These are phyloP conservation scores for Helicorthomorpha holstii DNA, from an alignment of 1,140 invertebrate species.

Conservation along the genomic window DNA sequence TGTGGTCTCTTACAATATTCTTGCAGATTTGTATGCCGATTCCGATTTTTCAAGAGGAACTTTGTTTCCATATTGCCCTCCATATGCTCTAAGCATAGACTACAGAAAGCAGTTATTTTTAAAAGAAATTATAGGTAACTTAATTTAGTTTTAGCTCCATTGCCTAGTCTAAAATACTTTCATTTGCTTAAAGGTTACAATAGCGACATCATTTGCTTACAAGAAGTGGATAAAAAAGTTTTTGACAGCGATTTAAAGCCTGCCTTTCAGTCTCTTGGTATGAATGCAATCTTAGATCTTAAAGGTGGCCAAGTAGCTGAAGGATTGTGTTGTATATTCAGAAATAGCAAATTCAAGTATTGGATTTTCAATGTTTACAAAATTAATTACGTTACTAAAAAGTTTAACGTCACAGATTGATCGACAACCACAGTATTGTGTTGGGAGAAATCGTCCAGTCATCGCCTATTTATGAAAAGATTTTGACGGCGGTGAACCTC, in stretches of 20 bases:
- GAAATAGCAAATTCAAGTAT: conserved; percentile 32
- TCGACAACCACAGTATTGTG: conserved; percentile 29
- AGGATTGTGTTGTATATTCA: conserved; percentile 62
- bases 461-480: conserved; percentile 32
- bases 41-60: conserved; percentile 49
- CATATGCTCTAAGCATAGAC: conserved; percentile 55
- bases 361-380: background rate
- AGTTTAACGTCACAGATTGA: conserved; percentile 27
- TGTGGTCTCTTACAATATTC: conserved; percentile 69
- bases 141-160: background rate
- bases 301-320: conserved; percentile 58
- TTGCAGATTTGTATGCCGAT: conserved; percentile 73
- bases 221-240: conserved; percentile 75
- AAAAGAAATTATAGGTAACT: conserved; percentile 58
- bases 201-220: conserved; percentile 72
- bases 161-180: background rate
- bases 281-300: conserved; percentile 40
- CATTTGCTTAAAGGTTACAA: conserved; percentile 49
- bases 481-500: conserved; percentile 38
- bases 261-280: conserved; percentile 35
- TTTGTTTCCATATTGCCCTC: conserved; percentile 63
- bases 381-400: background rate
- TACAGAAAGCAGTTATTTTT: conserved; percentile 69
- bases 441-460: conserved; percentile 36
- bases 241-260: conserved; percentile 51